phyloP scores from a whole-genome alignment of 2,797 vertebrate species.

The Discoglossus pictus region DNA sequence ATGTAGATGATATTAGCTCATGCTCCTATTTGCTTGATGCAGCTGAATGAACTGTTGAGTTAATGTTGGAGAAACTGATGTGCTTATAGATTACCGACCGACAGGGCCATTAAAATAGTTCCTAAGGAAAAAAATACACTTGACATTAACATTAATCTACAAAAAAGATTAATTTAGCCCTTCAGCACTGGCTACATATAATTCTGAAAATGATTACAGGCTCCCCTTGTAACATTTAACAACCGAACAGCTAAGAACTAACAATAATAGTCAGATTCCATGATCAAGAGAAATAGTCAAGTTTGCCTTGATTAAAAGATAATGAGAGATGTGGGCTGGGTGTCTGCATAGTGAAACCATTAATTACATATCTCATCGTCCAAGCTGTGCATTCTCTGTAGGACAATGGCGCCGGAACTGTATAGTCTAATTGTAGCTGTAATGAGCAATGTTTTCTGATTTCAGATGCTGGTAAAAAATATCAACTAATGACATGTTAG shows the following conservation, averaged over 20 bases:
- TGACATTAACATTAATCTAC: conserved; percentile 53
- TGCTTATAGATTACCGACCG: conserved; percentile 47
- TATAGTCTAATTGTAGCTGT: conserved; percentile 59
- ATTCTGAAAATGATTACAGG: conserved; percentile 54
- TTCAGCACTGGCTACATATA: conserved; percentile 25
- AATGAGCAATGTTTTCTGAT: conserved; percentile 25
- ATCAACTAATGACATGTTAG: conserved; percentile 49
- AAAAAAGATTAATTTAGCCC: conserved; percentile 50
- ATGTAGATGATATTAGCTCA: conserved; percentile 46
- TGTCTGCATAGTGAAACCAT: conserved; percentile 24
- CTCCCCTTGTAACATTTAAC: conserved; percentile 51
- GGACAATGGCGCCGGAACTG: conserved; percentile 44
- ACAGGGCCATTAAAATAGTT: conserved; percentile 57
- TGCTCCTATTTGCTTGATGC: conserved; percentile 43
- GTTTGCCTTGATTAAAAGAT: conserved; percentile 39
- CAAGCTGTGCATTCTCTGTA: not conserved
- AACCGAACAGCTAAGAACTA: not conserved
- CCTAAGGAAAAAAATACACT: conserved; percentile 49
- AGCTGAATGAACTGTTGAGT: conserved; percentile 50
- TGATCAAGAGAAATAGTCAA: conserved; percentile 19
- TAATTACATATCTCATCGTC: not conserved
- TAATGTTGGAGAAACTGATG: conserved; percentile 33
- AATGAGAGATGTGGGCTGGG: not conserved
- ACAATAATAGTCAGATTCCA: conserved; percentile 11
- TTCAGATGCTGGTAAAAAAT: conserved; percentile 45